Evolutionary conservation across 2,888 invertebrate species (phyloP), one percentile per base, ranked within the genome.

Genomic region (Thereva nobilitata): DNA sequence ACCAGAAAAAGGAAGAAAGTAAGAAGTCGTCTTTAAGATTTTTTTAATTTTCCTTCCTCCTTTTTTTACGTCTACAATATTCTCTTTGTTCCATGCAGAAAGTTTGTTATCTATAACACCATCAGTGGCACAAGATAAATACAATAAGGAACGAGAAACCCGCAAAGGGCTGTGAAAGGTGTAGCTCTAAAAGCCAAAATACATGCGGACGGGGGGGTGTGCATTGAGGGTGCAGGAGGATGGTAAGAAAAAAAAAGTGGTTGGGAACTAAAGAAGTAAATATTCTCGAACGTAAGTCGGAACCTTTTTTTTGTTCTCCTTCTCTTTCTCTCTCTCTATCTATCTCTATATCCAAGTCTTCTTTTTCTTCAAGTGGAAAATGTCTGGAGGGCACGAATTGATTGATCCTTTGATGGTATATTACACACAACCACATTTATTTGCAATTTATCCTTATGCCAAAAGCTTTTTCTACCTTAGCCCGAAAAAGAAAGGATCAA

Each of bases 51-150:
- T 53, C 53, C 40, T 53, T 53, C 8, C 38, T 38, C 23, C 23
- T 53, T 53, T 53, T n/a, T 50, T 5, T 53, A 9, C 9, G 37
- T 37, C 38, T 35, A n/a, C 37, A n/a, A 9, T 38, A 23, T 38
- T 40, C 38, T 40, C 10, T 52, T 53, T 53, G 37, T 53, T 40
- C 53, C 37, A 10, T 40, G 38, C 38, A 38, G 37, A 40, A 40
- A 40, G 53, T 53, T 53, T 53, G 38, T 53, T 53, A 53, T 53
- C 53, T 53, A 53, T 53, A 53, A 53, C 53, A 53, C 53, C 53
- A 53, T 53, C 53, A 53, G 53, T 53, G 53, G 53, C 53, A 53
- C 52, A 53, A 53, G 53, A 53, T 53, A 53, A 53, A 53, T 53
- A 53, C 37, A 53, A 38, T 53, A 40, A 53, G 53, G 53, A 23